Conservation (phyloP, 2,888 invertebrate genomes). For the Acholoe squamosa region DNA sequence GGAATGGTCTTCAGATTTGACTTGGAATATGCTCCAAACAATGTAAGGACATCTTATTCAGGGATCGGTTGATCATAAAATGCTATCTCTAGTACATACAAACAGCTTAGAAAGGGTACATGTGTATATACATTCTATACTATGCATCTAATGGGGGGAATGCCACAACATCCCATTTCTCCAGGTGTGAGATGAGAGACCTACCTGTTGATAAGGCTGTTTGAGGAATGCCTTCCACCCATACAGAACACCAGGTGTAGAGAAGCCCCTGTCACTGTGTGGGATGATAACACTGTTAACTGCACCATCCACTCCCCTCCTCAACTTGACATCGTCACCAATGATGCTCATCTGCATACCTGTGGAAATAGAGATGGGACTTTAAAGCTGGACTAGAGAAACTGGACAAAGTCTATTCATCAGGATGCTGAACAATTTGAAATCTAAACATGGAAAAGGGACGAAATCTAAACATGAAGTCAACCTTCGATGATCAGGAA, state of each 20-base stretch:
- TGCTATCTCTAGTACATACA: too few relatives aligned
- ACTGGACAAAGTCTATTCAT: not conserved
- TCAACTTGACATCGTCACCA: constrained; percentile 18
- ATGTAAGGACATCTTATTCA: too few relatives aligned
- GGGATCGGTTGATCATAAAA: too few relatives aligned
- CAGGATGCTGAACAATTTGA: not conserved
- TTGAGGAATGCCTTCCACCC: constrained; percentile 29
- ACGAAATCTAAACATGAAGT: too few relatives aligned
- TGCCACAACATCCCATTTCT: too few relatives aligned
- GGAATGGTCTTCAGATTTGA: too few relatives aligned
- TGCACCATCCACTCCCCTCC: not conserved
- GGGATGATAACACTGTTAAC: not conserved
- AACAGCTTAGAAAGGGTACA: too few relatives aligned
- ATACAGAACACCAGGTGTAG: not conserved
- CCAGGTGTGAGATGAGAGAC: not conserved
- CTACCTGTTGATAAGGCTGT: not conserved
- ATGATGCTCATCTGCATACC: constrained; percentile 26
- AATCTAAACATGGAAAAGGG: too few relatives aligned
- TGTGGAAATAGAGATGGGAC: not conserved
- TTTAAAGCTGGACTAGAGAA: not conserved
- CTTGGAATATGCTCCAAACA: too few relatives aligned
- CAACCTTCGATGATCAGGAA: too few relatives aligned
- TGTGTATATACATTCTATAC: too few relatives aligned
- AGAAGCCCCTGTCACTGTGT: not conserved
- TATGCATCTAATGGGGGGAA: too few relatives aligned